Evolutionary conservation across 2,888 invertebrate species (phyloP).

Genomic region (Caenorhabditis imperialis): DNA sequence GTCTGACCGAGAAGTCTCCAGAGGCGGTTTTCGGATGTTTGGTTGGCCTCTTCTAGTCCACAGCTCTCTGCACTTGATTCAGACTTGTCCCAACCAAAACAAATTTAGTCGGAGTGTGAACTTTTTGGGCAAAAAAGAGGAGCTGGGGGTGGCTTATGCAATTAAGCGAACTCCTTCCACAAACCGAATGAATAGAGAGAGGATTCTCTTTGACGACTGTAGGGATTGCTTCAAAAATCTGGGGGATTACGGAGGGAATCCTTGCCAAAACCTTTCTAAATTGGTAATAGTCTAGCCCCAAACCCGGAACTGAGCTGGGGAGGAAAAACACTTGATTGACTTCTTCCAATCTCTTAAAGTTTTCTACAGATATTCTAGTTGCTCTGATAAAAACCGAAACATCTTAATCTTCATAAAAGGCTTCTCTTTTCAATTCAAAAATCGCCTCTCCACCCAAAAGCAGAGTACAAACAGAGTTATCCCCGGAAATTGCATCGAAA

Average conservation of each 20-base stretch:
- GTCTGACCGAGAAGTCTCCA: conserved; percentile 27
- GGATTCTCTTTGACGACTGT: too few species aligned
- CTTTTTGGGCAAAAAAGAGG: neutral
- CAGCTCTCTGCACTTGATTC: conserved; percentile 29
- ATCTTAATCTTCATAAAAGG: too few species aligned
- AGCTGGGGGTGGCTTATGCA: conserved; percentile 9
- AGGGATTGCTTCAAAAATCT: conserved; percentile 17
- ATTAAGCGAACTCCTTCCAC: too few species aligned
- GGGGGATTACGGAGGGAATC: conserved; percentile 10
- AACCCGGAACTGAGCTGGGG: neutral
- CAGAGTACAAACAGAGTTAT: too few species aligned
- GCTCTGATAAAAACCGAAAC: too few species aligned
- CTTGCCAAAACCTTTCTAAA: conserved; percentile 13
- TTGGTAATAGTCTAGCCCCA: conserved; percentile 7
- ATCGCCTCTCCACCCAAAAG: too few species aligned
- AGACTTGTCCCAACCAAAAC: conserved; percentile 24
- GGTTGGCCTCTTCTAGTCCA: conserved; percentile 6
- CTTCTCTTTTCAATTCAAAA: too few species aligned
- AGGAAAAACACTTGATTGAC: too few species aligned
- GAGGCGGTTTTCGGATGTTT: conserved; percentile 31
- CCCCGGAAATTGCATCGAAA: too few species aligned
- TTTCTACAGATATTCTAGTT: too few species aligned
- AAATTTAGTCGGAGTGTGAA: conserved; percentile 15
- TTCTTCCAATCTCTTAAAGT: too few species aligned
- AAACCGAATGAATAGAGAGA: too few species aligned